A percentile compares a stretch with the other conserved stretches of the same genome.
Evolutionary conservation across 2,888 invertebrate species (phyloP).

Genomic region (Erpobdella octoculata): DNA sequence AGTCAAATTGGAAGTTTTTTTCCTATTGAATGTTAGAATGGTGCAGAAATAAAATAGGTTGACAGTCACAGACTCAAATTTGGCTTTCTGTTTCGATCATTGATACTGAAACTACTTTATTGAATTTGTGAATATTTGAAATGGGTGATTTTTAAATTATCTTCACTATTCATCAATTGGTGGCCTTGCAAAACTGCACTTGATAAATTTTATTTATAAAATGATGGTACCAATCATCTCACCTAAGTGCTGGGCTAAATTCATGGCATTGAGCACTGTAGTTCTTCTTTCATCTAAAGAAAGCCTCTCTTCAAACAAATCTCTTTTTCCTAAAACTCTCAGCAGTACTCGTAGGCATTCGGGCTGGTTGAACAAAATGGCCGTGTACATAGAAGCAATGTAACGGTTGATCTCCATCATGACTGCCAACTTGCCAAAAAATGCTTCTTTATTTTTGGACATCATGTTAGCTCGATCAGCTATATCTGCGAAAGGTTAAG

Average conservation of each 20-base stretch:
- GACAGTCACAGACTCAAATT: too few relatives aligned
- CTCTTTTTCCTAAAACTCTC: slow-evolving; percentile 33
- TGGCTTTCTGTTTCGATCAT: too few relatives aligned
- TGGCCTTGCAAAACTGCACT: too few relatives aligned
- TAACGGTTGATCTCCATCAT: slow-evolving; percentile 39
- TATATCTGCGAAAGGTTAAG: slow-evolving; percentile 32
- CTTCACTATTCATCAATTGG: too few relatives aligned
- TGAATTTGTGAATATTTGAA: too few relatives aligned
- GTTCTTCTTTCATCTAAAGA: slow-evolving; percentile 3
- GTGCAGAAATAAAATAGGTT: too few relatives aligned
- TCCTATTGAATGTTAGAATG: too few relatives aligned
- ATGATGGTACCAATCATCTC: too few relatives aligned
- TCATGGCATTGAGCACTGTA: slow-evolving; percentile 26
- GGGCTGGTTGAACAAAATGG: slow-evolving; percentile 38
- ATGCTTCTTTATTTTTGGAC: slow-evolving; percentile 36
- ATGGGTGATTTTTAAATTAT: too few relatives aligned
- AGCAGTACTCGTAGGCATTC: slow-evolving; percentile 37
- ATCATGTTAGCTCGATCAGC: slow-evolving; percentile 39
- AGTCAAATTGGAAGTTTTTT: too few relatives aligned
- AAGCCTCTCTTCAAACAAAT: slow-evolving; percentile 32
- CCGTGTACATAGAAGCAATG: slow-evolving; percentile 38
- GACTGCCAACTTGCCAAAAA: slow-evolving; percentile 35
- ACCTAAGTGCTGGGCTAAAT: slow-evolving; percentile 30
- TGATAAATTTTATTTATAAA: too few relatives aligned
- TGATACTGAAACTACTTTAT: too few relatives aligned